Percentiles rank a stretch among this genome's conserved stretches.
These are phyloP conservation scores for Setophaga coronata DNA, from an alignment of 2,113 vertebrate species.

Conservation along the genomic window DNA sequence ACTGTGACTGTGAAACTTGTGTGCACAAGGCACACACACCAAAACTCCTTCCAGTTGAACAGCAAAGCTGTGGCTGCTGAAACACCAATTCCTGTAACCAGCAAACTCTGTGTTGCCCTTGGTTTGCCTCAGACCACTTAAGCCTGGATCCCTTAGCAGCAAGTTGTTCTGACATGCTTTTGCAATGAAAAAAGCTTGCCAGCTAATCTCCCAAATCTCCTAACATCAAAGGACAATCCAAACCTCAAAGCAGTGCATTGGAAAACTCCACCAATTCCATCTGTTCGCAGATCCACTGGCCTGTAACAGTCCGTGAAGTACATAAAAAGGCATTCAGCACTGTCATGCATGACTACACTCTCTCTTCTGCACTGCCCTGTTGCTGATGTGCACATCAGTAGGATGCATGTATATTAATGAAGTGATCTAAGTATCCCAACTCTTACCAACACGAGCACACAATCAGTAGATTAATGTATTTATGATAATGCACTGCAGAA, in stretches of 20 bases:
- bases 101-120: neutral
- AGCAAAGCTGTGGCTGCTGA: neutral
- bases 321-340: neutral
- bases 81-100: neutral
- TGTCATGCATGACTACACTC: neutral
- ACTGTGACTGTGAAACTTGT: neutral
- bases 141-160: neutral
- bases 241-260: neutral
- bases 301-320: neutral
- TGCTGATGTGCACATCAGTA: rapidly evolving
- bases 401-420: neutral
- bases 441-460: neutral
- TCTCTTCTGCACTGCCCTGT: neutral
- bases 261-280: neutral
- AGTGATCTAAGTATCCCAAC: neutral
- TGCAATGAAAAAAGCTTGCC: neutral
- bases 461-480: neutral
- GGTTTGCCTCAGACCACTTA: neutral
- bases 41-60: neutral
- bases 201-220: neutral
- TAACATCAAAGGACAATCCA: neutral
- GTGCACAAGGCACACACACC: neutral
- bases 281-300: neutral
- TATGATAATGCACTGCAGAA: neutral
- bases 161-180: neutral